Conservation (phyloP, 2,888 invertebrate genomes). For the Arctia plantaginis region DNA sequence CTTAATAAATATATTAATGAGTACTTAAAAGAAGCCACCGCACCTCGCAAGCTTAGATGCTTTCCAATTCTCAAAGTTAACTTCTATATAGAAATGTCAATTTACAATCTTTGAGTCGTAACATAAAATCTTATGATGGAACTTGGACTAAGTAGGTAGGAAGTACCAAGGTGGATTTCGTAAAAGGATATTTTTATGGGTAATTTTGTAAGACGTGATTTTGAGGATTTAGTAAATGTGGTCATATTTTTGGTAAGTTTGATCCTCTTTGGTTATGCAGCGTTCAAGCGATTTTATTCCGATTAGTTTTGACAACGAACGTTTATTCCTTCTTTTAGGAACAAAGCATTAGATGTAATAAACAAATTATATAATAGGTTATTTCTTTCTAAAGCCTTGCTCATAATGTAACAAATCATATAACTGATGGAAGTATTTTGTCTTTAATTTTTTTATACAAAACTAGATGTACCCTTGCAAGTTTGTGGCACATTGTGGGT, state of each 20-base stretch:
- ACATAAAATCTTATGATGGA: slow-evolving; percentile 78
- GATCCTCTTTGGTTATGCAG: not conserved
- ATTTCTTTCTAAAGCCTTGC: too few species aligned
- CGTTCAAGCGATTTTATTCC: not conserved
- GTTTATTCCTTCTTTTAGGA: not conserved
- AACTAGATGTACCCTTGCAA: too few species aligned
- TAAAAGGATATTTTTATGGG: slow-evolving; percentile 42
- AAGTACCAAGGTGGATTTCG: slow-evolving; percentile 39
- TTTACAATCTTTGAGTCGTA: slow-evolving; percentile 73
- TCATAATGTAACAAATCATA: too few species aligned
- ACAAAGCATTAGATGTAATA: too few species aligned
- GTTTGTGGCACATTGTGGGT: too few species aligned
- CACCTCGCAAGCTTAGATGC: slow-evolving; percentile 29
- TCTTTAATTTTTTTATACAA: too few species aligned
- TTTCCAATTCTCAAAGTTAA: slow-evolving; percentile 37
- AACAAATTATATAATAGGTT: too few species aligned
- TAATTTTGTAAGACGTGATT: slow-evolving; percentile 35
- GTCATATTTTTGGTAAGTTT: slow-evolving; percentile 29
- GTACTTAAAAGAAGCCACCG: slow-evolving; percentile 49
- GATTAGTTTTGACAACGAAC: not conserved
- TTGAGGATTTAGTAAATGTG: slow-evolving; percentile 25
- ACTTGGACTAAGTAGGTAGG: slow-evolving; percentile 62
- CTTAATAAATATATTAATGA: slow-evolving; percentile 51
- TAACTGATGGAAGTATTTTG: too few species aligned
- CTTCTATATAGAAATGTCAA: slow-evolving; percentile 69